A percentile compares a stretch with the other conserved stretches of the same genome.
These are phyloP conservation scores for Scortum barcoo DNA, from an alignment of 2,113 vertebrate genomes.

Conservation along the genomic window DNA sequence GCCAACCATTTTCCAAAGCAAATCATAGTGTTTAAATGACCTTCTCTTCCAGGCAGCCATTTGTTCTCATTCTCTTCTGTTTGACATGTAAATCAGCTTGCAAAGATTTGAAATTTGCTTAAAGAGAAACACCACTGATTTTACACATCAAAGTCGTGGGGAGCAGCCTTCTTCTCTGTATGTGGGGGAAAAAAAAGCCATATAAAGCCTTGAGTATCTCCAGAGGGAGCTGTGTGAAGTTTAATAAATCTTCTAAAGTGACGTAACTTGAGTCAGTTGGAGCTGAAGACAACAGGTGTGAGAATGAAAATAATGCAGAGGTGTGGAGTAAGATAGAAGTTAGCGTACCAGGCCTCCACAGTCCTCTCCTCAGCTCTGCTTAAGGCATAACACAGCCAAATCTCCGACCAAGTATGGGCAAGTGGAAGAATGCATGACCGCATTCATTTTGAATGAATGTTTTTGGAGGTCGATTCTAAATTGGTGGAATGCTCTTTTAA, in stretches of 20 bases:
- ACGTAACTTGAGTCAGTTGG: no score
- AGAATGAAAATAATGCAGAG: neutral
- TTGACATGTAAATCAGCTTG: neutral
- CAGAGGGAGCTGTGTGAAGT: no score
- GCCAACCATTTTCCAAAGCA: slow-evolving; percentile 42
- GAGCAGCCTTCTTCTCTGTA: neutral
- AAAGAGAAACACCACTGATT: neutral
- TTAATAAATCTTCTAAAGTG: no score
- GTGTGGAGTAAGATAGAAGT: neutral
- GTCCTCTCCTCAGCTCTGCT: neutral
- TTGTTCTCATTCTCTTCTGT: slow-evolving; percentile 1
- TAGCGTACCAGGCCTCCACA: neutral
- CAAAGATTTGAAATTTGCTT: neutral
- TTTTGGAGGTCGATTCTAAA: neutral
- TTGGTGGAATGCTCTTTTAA: neutral
- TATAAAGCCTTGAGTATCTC: no score
- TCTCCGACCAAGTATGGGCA: neutral
- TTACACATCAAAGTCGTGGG: neutral
- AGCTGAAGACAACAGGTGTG: no score
- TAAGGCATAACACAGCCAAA: neutral
- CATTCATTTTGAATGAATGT: neutral
- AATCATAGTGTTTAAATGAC: neutral
- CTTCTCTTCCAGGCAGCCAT: slow-evolving; percentile 12
- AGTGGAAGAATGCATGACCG: no score
- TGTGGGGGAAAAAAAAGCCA: neutral